These are phyloP conservation scores for Dione juno DNA, from an alignment of 2,888 invertebrate genomes.

Conservation along the genomic window DNA sequence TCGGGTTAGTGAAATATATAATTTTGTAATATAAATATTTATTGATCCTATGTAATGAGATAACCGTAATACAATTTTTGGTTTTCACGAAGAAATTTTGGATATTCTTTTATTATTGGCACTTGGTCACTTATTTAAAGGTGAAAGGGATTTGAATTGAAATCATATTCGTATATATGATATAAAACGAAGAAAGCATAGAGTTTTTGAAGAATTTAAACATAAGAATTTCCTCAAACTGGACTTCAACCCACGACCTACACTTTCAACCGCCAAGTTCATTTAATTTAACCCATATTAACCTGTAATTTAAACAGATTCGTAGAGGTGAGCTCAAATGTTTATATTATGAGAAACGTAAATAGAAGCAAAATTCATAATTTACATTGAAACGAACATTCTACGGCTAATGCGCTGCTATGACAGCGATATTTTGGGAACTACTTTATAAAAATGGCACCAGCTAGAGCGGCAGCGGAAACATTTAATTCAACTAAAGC, in stretches of 20 bases:
- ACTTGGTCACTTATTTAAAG: too few species aligned
- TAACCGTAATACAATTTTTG: background rate
- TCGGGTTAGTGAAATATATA: background rate
- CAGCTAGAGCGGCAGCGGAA: conserved; percentile 24
- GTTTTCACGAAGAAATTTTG: background rate
- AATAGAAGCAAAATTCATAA: conserved; percentile 44
- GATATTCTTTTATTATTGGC: background rate
- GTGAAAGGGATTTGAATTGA: too few species aligned
- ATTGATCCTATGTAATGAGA: background rate
- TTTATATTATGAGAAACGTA: conserved; percentile 29
- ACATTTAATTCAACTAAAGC: background rate
- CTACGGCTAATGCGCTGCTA: conserved; percentile 25
- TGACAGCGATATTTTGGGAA: conserved; percentile 44
- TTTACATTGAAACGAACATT: conserved; percentile 32
- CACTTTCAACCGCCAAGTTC: too few species aligned
- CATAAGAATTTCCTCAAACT: background rate
- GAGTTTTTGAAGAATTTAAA: too few species aligned
- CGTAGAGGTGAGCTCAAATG: conserved; percentile 3
- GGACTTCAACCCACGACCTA: background rate
- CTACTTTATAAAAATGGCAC: conserved; percentile 12
- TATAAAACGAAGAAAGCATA: too few species aligned
- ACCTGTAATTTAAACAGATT: background rate
- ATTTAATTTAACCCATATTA: too few species aligned
- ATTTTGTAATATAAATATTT: conserved; percentile 4
- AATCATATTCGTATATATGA: too few species aligned